Evolutionary conservation across 2,888 invertebrate species (phyloP).

Genomic region (Nycteola revayana): DNA sequence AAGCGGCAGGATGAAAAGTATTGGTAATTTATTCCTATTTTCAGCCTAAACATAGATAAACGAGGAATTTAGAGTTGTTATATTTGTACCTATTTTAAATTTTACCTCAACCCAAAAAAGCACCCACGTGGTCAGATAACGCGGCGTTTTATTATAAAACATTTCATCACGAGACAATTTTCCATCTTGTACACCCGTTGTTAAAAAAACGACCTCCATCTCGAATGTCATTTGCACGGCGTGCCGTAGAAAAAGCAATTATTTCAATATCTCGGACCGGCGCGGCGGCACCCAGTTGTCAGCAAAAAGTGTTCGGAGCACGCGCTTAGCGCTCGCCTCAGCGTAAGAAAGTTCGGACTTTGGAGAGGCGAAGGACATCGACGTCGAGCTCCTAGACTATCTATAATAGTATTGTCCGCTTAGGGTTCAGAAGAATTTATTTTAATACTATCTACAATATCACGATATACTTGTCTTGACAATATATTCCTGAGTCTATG

Average conservation of each 20-base stretch:
- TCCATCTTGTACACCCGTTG: conserved; percentile 61
- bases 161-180: conserved; percentile 72
- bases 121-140: conserved; percentile 18
- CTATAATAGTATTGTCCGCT: too few relatives aligned
- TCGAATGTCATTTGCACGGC: conserved; percentile 81
- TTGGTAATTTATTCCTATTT: too few relatives aligned
- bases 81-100: too few relatives aligned
- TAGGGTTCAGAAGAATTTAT: too few relatives aligned
- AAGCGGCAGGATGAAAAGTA: too few relatives aligned
- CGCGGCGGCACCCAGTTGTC: conserved; percentile 46
- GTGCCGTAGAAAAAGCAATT: conserved; percentile 81
- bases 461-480: too few relatives aligned
- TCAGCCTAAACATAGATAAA: too few relatives aligned
- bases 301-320: conserved; percentile 70
- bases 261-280: conserved; percentile 77
- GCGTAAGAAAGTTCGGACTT: conserved; percentile 66
- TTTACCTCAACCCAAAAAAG: conserved; percentile 2
- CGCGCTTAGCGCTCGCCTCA: conserved; percentile 65
- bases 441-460: too few relatives aligned
- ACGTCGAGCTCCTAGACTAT: conserved; percentile 32
- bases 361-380: conserved; percentile 62
- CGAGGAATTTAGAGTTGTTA: too few relatives aligned
- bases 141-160: conserved; percentile 49
- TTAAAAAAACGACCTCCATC: conserved; percentile 79
- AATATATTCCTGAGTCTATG: too few relatives aligned